Evolutionary conservation across 2,888 invertebrate genomes (phyloP), one percentile per base, ranked within the genome.

Genomic region (Acrobasis consociella): DNA sequence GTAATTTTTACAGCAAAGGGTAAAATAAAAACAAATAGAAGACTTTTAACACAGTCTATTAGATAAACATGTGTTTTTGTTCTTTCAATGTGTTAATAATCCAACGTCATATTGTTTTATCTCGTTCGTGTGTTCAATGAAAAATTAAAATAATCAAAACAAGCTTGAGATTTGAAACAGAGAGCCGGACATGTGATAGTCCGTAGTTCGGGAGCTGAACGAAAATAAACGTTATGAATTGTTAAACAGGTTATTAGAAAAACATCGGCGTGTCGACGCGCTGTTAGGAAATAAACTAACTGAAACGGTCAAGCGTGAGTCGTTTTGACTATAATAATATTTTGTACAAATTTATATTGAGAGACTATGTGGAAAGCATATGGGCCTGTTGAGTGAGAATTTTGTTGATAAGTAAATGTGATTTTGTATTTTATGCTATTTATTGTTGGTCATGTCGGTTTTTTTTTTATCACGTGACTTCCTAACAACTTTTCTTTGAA

Each of bases 161-260:
- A 90, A 80, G 80, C 80, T 78, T 70, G 73, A 85, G 89, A 91
- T 90, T 88, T 82, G 88, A 90, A 91, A 87, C 91, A 91, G 90
- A 89, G 85, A 85, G 81, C 81, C 84, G 88, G 86, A 85, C 86
- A 82, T 89, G 88, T 89, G 89, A 89, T 89, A 82, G 87, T 83
- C n/a, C n/a, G n/a, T n/a, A n/a, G n/a, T n/a, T n/a, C 86, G 82
- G 82, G 85, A 84, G 81, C 77, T 75, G 82, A 89, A 89, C 85
- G 73, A 88, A 90, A 91, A 90, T 90, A 91, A 89, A 89, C 87
- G 81, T 83, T 87, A 88, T 89, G 86, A 89, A 89, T 88, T 86
- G 85, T 86, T 87, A 83, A 85, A 87, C 87, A 85, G 83, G 82
- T 89, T 90, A 89, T 89, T 89, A 87, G 86, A 83, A 86, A 87